Percentiles rank a stretch among this genome's conserved stretches.
Conservation (phyloP, 2,113 vertebrate genomes). For the Blennius ocellaris region DNA sequence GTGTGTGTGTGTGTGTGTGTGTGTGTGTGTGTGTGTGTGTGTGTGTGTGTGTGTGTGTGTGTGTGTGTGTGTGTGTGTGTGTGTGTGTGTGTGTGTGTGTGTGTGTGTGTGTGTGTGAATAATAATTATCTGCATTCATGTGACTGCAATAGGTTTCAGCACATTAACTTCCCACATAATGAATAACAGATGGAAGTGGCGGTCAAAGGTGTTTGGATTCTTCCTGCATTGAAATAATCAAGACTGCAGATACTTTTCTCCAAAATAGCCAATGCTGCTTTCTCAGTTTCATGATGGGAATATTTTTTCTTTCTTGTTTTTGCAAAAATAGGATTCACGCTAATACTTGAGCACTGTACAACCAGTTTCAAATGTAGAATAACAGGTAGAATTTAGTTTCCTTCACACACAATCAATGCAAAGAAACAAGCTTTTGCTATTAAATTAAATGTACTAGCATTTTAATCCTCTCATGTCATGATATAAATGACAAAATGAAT, state of each 20-base stretch:
- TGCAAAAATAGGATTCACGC: too few relatives aligned
- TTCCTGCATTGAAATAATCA: not conserved
- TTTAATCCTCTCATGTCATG: not conserved
- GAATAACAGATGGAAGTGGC: conserved; percentile 32
- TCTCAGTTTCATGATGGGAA: not conserved
- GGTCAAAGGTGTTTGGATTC: conserved; percentile 10
- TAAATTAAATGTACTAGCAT: not conserved
- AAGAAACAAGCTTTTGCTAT: not conserved
- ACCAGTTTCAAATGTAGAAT: too few relatives aligned
- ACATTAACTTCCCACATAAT: conserved; percentile 35
- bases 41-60: not conserved
- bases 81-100: not conserved
- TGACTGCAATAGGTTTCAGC: conserved; percentile 41
- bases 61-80: not conserved
- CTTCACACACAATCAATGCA: too few relatives aligned
- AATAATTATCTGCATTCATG: conserved; percentile 40
- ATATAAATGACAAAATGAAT: not conserved
- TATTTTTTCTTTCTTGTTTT: not conserved
- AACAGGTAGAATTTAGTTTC: too few relatives aligned
- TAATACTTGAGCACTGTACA: too few relatives aligned
- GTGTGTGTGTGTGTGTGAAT: conserved; percentile 21
- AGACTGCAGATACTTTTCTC: not conserved
- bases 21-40: conserved; percentile 13
- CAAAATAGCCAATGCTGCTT: not conserved
- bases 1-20: conserved; percentile 17